phyloP scores from a whole-genome alignment of 2,888 invertebrate species.

The Pteria penguin region DNA sequence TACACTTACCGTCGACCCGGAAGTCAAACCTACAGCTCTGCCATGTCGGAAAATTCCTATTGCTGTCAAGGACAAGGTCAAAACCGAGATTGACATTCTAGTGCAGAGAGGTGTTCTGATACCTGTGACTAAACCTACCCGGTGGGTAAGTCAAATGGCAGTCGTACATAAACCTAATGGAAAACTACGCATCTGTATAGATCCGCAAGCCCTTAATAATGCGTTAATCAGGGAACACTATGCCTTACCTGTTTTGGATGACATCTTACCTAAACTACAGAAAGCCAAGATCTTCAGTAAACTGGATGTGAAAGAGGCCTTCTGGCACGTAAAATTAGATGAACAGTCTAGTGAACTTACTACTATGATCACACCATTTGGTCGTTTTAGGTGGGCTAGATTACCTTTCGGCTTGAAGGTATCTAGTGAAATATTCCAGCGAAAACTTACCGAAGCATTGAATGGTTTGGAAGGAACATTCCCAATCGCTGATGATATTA shows the following conservation, averaged over 20 bases:
- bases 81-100: slow-evolving; percentile 29
- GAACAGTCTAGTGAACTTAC: slow-evolving; percentile 45
- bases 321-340: slow-evolving; percentile 49
- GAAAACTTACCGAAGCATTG: slow-evolving; percentile 42
- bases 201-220: slow-evolving; percentile 52
- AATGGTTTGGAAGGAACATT: slow-evolving; percentile 41
- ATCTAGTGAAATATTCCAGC: slow-evolving; percentile 50
- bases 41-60: slow-evolving; percentile 29
- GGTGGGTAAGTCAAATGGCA: slow-evolving; percentile 45
- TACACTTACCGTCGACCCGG: slow-evolving; percentile 9
- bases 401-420: slow-evolving; percentile 31
- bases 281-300: slow-evolving; percentile 52
- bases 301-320: slow-evolving; percentile 50
- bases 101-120: slow-evolving; percentile 17
- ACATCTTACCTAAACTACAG: slow-evolving; percentile 48
- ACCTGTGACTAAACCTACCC: slow-evolving; percentile 31
- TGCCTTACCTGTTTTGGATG: slow-evolving; percentile 49
- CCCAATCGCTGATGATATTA: slow-evolving; percentile 44
- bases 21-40: slow-evolving; percentile 12
- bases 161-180: slow-evolving; percentile 31
- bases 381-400: slow-evolving; percentile 42
- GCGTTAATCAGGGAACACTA: slow-evolving; percentile 46
- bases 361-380: slow-evolving; percentile 55
- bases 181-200: slow-evolving; percentile 46
- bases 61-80: slow-evolving; percentile 19